Evolutionary conservation across 2,888 invertebrate species (phyloP), one percentile per base, ranked within the genome.

Genomic region (Gastracanthus pulcherrimus): DNA sequence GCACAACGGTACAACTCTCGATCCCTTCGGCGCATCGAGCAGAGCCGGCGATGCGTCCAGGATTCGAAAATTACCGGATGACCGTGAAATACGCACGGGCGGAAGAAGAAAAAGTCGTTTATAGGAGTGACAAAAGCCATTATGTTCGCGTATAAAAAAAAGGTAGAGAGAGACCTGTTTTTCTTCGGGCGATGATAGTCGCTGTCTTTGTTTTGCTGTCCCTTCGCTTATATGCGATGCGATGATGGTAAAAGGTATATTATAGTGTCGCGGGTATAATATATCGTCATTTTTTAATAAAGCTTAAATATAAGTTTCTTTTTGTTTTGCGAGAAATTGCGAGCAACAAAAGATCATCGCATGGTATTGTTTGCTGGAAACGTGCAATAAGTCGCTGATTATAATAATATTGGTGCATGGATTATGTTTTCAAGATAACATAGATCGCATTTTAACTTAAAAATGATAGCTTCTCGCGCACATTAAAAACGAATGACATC

Each of bases 61-160:
- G 82, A 80, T 77, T 82, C 76, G 71, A 79, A 82, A 82, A 82
- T 80, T 82, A 75, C 74, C 82, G 77, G 77, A 77, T 62, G 70
- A 76, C 83, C 83, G 79, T 83, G 83, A 83, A 83, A 83, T 79
- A 41, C 78, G 60, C 64, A 64, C 29, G 3, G 31, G 38, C 3
- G 16, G 11, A 45, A 29, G 19, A 67, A 64, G 58, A 76, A 79
- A 81, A 81, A 83, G 76, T 78, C 75, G 81, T 79, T 81, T 80
- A 81, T 78, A 81, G 79, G 81, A 83, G 81, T 83, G 83, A 83
- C 83, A 83, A 83, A 83, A 81, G 78, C 81, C 78, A 83, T 83
- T 76, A 81, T 71, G 29, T 23, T 75, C 70, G 74, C 29, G 67
- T 45, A 58, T 58, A 71, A 79, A 55, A 76, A 76, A 79, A 82